Conservation (phyloP, 2,888 invertebrate species). For the Latheticus oryzae region DNA sequence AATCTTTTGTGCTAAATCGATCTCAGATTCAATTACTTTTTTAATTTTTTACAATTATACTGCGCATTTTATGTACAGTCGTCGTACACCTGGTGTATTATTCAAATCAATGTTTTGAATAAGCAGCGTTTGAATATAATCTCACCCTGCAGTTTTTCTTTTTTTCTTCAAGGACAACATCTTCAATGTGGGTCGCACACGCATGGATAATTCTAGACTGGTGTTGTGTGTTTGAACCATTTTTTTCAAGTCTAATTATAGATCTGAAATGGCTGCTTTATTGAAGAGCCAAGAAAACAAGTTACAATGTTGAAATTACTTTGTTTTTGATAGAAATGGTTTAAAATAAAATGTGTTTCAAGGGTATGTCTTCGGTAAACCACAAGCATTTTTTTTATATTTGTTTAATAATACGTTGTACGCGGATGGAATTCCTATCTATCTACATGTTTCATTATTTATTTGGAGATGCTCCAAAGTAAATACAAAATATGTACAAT, state of each 20-base stretch:
- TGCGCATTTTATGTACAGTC: constrained; percentile 22
- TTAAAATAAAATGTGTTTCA: too few species aligned
- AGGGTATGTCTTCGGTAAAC: too few species aligned
- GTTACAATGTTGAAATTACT: too few species aligned
- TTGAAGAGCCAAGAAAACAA: too few species aligned
- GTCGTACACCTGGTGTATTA: constrained; percentile 49
- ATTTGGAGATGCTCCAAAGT: too few species aligned
- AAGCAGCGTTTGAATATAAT: constrained; percentile 35
- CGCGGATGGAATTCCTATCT: too few species aligned
- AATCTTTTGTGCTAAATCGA: constrained; percentile 51
- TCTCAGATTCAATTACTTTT: constrained; percentile 56
- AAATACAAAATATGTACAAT: too few species aligned
- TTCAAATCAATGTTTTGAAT: constrained; percentile 40
- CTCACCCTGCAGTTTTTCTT: constrained; percentile 35
- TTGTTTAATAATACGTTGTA: too few species aligned
- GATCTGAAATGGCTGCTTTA: constrained; percentile 13
- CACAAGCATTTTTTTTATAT: too few species aligned
- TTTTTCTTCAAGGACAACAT: constrained; percentile 51
- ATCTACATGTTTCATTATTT: too few species aligned
- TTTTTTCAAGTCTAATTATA: constrained; percentile 29
- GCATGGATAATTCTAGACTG: constrained; percentile 37
- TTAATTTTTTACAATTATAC: constrained; percentile 41
- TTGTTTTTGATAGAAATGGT: too few species aligned
- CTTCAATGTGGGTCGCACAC: constrained; percentile 52
- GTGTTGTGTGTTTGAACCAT: constrained; percentile 16